phyloP scores from a whole-genome alignment of 1,140 invertebrate genomes.

The Proctacanthus coquilletti region DNA sequence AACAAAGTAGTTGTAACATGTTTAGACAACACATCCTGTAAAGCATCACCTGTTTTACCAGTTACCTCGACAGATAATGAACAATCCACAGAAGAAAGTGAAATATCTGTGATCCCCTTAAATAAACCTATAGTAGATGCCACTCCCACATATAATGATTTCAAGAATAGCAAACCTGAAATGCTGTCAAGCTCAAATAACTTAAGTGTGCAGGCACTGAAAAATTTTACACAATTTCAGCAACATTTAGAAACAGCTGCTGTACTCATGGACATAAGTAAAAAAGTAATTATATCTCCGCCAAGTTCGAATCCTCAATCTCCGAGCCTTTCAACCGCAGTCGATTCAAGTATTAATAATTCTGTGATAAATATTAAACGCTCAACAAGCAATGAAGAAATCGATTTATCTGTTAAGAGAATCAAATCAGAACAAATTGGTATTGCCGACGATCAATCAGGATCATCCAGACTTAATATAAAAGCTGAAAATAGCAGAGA shows the following conservation, averaged over 20 bases:
- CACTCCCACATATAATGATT: not conserved
- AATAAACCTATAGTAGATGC: too few species aligned
- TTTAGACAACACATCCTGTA: slow-evolving; percentile 3
- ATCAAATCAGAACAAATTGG: slow-evolving; percentile 1
- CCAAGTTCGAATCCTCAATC: slow-evolving; percentile 29
- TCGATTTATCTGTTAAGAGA: slow-evolving; percentile 27
- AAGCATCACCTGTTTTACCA: slow-evolving; percentile 3
- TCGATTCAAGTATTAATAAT: slow-evolving; percentile 28
- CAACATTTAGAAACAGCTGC: slow-evolving; percentile 29
- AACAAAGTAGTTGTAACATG: slow-evolving; percentile 3
- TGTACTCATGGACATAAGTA: slow-evolving; percentile 30
- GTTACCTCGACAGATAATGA: slow-evolving; percentile 8
- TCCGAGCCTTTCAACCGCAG: slow-evolving; percentile 17
- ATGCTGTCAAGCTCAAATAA: not conserved
- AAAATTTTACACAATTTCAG: slow-evolving; percentile 21
- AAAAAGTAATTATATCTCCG: slow-evolving; percentile 29
- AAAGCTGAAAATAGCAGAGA: not conserved
- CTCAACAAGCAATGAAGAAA: slow-evolving; percentile 20
- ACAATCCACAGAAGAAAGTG: slow-evolving; percentile 7
- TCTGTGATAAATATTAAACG: slow-evolving; percentile 30
- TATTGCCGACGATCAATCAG: too few species aligned
- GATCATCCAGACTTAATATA: slow-evolving; percentile 7
- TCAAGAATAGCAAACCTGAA: too few species aligned
- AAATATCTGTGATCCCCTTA: slow-evolving; percentile 10
- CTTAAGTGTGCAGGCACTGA: not conserved